Evolutionary conservation across 2,888 invertebrate genomes (phyloP), one percentile per base, ranked within the genome.

Genomic region (Diachrysia chrysitis): DNA sequence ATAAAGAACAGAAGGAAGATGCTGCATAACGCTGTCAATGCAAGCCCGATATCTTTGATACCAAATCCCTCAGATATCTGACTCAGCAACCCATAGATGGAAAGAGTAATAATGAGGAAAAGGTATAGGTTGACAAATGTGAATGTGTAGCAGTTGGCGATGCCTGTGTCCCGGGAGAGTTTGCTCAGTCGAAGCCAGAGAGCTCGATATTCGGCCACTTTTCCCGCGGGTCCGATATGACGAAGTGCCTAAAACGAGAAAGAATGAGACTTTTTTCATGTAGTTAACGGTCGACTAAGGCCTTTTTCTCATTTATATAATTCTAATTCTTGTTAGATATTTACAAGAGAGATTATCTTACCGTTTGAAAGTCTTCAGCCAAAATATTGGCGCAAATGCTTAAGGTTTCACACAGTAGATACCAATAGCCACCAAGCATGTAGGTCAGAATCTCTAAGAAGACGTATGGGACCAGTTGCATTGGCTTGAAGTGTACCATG

Each of bases 1-100:
- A 97, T 96, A 77, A 97, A 97, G 87, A 97, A 97, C n/a, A 97
- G 89, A 58, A 97, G 83, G 48, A 96, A 96, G 48, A 96, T 96
- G 66, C 97, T 97, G 90, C 96, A 96, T 12, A 96, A 85, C 0
- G 97, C 97, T 0, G 97, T 97, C 51, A 97, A 92, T 0, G 96
- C 96, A 29, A 97, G 85, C 0, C 97, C 97, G 63, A 97, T 96
- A 81, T 97, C 97, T 86, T 97, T 97, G 17, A 96, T 92, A n/a
- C 97, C 97, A 66, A 97, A 96, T 0, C 97, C 97, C 69, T 96
- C 96, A 32, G 97, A 97, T 23, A 97, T 96, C 88, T 97, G 97
- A 14, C 97, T 97, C 86, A 97, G 95, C 1, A 97, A 90, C 0
- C 97, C 97, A 79, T 97, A 97, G 79, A 97, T 96, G 0, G 97